These are phyloP conservation scores for Sylvilagus bachmani DNA, from an alignment of 2,113 vertebrate species.

Conservation along the genomic window DNA sequence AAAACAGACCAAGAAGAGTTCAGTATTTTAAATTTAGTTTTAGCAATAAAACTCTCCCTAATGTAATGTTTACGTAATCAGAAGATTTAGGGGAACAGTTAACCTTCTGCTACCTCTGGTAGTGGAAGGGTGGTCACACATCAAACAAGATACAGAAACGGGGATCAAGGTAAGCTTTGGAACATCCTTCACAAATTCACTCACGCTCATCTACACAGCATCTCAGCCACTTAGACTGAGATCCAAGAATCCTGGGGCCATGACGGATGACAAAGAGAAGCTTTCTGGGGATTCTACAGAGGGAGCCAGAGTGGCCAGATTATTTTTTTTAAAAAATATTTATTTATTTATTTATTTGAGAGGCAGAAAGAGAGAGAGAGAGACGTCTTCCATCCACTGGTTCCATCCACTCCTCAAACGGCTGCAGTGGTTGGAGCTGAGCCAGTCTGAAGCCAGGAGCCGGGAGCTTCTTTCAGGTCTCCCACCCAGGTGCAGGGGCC, in stretches of 20 bases:
- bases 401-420: too few species aligned
- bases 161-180: neutral
- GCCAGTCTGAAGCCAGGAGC: too few species aligned
- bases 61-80: neutral
- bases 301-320: neutral
- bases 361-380: too few species aligned
- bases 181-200: neutral
- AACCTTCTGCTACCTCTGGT: neutral
- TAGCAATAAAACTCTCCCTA: slow-evolving; percentile 5
- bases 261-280: neutral
- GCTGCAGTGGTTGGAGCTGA: too few species aligned
- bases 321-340: too few species aligned
- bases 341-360: neutral
- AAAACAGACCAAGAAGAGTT: neutral
- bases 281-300: neutral
- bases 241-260: neutral
- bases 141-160: neutral
- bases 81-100: neutral
- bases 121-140: neutral
- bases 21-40: neutral
- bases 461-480: too few species aligned
- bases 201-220: neutral
- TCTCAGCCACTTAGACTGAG: neutral
- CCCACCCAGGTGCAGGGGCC: too few species aligned
- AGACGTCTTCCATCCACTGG: too few species aligned